Evolutionary conservation across 2,113 vertebrate species (phyloP), one percentile per base, ranked within the genome.

Genomic region (Nestor notabilis): DNA sequence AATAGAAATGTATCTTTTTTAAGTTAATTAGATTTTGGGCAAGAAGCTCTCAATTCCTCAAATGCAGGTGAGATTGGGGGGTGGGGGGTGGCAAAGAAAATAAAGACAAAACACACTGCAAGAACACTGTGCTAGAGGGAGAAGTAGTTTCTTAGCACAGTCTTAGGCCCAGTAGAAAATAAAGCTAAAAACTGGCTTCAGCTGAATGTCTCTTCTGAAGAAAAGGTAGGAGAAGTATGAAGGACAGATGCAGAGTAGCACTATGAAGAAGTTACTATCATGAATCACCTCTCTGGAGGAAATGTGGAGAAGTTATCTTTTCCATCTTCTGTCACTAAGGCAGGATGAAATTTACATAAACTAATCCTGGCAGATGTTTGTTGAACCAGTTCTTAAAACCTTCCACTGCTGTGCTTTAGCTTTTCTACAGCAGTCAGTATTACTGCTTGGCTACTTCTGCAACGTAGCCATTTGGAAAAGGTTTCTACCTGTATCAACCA

Each of bases 331-430:
- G 0, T 12, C 43, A 75, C 11, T 49, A 71, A 71, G 46, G 46
- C 37, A 66, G 28, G 21, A 75, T 82, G 37, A 70, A 66, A 93
- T 75, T 56, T 56, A 71, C 28, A 17, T 83, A 17, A 88, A 46
- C 25, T 75, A 8, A 79, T 90, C n/a, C 55, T 90, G n/a, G 43
- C 31, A 75, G 25, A 50, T 85, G 27, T 79, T 90, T 65, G 7
- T 78, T 88, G 79, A 92, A 85, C 25, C 25, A 77, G 18, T 91
- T 81, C 33, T 84, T 74, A 27, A 82, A 82, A 84, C 37, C 35
- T 92, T 68, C 28, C 21, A 10, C 28, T 53, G 14, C 43, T 60
- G 9, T 75, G 25, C 56, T 77, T 83, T 49, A 2, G 1, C 28
- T 90, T 87, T 87, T 71, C 55, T 64, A 8, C 4, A 2, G 24